Evolutionary conservation across 2,888 invertebrate genomes (phyloP), one percentile per base, ranked within the genome.

Genomic region (Eristalinus sepulchralis): DNA sequence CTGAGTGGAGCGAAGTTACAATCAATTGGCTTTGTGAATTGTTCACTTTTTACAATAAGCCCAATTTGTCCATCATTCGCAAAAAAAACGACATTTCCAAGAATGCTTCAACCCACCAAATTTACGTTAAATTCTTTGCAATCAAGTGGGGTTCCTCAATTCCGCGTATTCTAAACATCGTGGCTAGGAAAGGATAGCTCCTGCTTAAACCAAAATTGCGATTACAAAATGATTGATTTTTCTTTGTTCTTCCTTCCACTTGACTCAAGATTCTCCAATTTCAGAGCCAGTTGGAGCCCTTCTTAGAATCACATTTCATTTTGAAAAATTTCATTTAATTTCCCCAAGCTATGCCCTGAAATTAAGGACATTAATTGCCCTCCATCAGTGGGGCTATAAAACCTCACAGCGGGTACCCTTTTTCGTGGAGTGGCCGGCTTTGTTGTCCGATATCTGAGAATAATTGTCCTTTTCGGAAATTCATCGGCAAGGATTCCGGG

Each of bases 301-400:
- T 47, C 47, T 17, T 2, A 1, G 47, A 47, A 47, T 22, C 59
- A 70, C n/a, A 59, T 2, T 63, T 62, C 62, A 62, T 31, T 62
- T 62, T 62, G 33, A 10, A 34, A 62, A 20, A 62, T 20, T 62
- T 33, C 33, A 62, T 33, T 62, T 62, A 62, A 33, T 62, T 9
- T 27, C 33, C 31, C 27, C 27, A 17, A 31, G 60, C 10, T 47
- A 55, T 55, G 17, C n/a, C 17, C 17, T 17, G 47, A 17, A 47
- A 47, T 47, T 47, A 47, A 6, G 47, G 47, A 47, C 17, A 47
- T 47, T 47, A 47, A 47, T 47, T 1, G 47, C 2, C 47, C 47
- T 17, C 17, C 8, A 47, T 17, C 47, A 17, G 6, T 17, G 1
- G 17, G 47, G 47, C 17, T 17, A 47, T 47, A 47, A 47, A 47